Evolutionary conservation across 2,888 invertebrate genomes (phyloP), one percentile per base, ranked within the genome.

Genomic region (Camponotus fellah): DNA sequence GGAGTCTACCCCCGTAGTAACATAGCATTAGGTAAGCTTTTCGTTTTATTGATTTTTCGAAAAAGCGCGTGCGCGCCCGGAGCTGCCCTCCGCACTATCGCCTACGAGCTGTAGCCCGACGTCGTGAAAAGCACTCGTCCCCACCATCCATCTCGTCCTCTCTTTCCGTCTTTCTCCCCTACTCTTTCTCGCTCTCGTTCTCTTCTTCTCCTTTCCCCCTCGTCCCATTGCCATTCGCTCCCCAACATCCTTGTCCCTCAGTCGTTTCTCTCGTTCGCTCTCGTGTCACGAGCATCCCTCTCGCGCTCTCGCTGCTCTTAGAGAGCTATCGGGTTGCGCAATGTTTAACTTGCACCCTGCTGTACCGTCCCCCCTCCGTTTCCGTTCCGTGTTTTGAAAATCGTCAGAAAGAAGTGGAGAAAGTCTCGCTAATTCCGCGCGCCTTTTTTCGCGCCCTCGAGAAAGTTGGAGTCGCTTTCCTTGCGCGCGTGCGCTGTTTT

Each of bases 31-130:
- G 94, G 93, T 93, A 94, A 94, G 94, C 94, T 94, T 94, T 95
- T 94, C 94, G 93, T 95, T 95, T 95, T 95, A 95, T 95, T 95
- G 95, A 95, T 95, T 95, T 95, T 95, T 95, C 94, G 93, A 93
- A 94, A 95, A 95, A 95, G 95, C 94, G 95, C 95, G 92, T 94
- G 95, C 95, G 94, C 95, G 93, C 93, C 92, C 92, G 89, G 90
- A 89, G 89, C 91, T 92, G 91, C 92, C 92, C 92, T 93, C 93
- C 92, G 92, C 92, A 94, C 94, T 94, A 94, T 94, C 92, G 91
- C 93, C 94, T 94, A 94, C 93, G 92, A 91, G 91, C 91, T 89
- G 92, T 91, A 87, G 82, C 26, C 26, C 90, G 88, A 90, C 91
- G 91, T 93, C 91, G 91, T 91, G 90, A 92, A 93, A 93, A 93